Conservation (phyloP, 1,140 invertebrate species). For the Drosophila oshimai region DNA sequence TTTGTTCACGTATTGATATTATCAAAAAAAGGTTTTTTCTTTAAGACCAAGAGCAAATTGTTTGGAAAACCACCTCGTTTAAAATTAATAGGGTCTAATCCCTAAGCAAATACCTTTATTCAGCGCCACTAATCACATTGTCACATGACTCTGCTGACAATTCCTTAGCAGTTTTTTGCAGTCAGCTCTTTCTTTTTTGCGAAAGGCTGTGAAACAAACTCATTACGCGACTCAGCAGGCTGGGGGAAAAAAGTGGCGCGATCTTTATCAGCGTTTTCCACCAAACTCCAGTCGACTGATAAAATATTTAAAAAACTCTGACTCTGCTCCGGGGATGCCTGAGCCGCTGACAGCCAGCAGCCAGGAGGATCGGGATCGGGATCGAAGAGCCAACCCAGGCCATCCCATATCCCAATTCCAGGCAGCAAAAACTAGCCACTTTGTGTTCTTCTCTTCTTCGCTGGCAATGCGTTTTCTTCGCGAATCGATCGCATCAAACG, state of each 20-base stretch:
- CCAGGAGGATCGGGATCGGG: too few species aligned
- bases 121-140: constrained; percentile 60
- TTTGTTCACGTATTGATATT: too few species aligned
- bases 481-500: constrained; percentile 71
- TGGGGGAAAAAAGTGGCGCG: constrained; percentile 57
- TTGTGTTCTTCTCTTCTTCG: neutral
- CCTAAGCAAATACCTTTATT: neutral
- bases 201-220: constrained; percentile 72
- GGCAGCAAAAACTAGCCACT: constrained; percentile 26
- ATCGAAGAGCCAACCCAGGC: neutral
- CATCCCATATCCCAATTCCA: too few species aligned
- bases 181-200: neutral
- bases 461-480: constrained; percentile 59
- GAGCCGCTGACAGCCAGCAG: constrained; percentile 39
- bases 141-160: constrained; percentile 49
- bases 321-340: constrained; percentile 24
- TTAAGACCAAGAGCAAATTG: too few species aligned
- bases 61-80: too few species aligned
- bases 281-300: constrained; percentile 66
- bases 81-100: neutral
- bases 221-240: constrained; percentile 57
- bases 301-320: constrained; percentile 73
- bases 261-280: constrained; percentile 74
- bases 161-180: constrained; percentile 28
- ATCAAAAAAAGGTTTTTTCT: too few species aligned